Evolutionary conservation across 2,888 invertebrate species (phyloP), one percentile per base, ranked within the genome.

Genomic region (Pinctada fucata): DNA sequence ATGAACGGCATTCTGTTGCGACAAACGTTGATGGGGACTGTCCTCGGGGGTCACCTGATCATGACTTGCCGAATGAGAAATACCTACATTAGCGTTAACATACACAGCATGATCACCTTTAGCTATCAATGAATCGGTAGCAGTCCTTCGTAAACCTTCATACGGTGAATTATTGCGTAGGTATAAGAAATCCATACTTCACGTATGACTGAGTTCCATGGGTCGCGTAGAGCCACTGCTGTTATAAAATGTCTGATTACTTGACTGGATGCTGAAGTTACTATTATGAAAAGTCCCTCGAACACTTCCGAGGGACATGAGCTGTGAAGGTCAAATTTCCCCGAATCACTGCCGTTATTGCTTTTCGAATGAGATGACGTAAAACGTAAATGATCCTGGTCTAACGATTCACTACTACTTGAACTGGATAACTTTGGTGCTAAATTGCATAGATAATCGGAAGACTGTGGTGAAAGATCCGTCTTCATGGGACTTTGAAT

Each of bases 1-100:
- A 72, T 89, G 88, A 10, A 91, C 90, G 10, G 88, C 85, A 71
- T 86, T 88, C 76, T 87, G 85, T 5, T 88, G 88, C 2, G 89
- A 88, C 45, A 89, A 83, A 72, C 88, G 80, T 3, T 87, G 83
- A 52, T 82, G 81, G 58, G 79, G 84, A 68, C 80, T 86, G 70
- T 86, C 84, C 16, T 85, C 84, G 10, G 84, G 79, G 45, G 86
- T 83, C 71, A 81, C 68, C 45, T 81, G 82, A 51, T 79, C 76
- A 4, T 80, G 83, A 58, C 67, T 73, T 63, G 78, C 58, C 73
- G 64, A 65, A 48, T 76, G 75, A 16, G 80, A 75, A 31, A 81
- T 76, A 76, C 78, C 73, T 75, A 74, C 75, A 68, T 84, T 81
- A 77, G 82, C 80, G 58, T 81, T 71, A 3, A 65, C 65, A 45